These are phyloP conservation scores for Notodonta ziczac DNA, from an alignment of 2,888 invertebrate genomes.

Conservation along the genomic window DNA sequence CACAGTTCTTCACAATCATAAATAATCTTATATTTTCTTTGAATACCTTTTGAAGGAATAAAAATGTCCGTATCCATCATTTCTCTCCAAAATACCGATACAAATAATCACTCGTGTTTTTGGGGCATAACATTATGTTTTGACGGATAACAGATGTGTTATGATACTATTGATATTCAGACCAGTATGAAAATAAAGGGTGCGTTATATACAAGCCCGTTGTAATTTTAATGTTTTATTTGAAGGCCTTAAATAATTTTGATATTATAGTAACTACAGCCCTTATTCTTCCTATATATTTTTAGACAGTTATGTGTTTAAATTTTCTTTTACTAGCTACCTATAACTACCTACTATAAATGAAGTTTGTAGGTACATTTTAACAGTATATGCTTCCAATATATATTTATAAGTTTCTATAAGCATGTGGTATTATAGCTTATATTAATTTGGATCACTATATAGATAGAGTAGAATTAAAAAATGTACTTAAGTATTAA, in stretches of 20 bases:
- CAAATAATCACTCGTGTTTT: not conserved
- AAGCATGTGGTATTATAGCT: too few relatives aligned
- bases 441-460: not conserved
- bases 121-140: not conserved
- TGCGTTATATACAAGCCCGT: not conserved
- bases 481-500: too few relatives aligned
- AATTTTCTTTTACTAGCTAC: too few relatives aligned
- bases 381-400: too few relatives aligned
- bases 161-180: not conserved
- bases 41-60: not conserved
- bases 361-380: too few relatives aligned
- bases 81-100: not conserved
- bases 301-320: too few relatives aligned
- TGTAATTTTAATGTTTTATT: not conserved
- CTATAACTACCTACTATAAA: too few relatives aligned
- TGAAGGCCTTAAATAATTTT: too few relatives aligned
- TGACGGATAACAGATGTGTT: not conserved
- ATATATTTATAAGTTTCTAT: too few relatives aligned
- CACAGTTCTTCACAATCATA: slow-evolving; percentile 6
- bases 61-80: not conserved
- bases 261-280: too few relatives aligned
- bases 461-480: too few relatives aligned
- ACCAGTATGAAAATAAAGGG: not conserved
- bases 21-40: slow-evolving; percentile 8
- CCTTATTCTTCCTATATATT: too few relatives aligned